Evolutionary conservation across 2,888 invertebrate species (phyloP).

Genomic region (Sinopyrophorus schimmeli): DNA sequence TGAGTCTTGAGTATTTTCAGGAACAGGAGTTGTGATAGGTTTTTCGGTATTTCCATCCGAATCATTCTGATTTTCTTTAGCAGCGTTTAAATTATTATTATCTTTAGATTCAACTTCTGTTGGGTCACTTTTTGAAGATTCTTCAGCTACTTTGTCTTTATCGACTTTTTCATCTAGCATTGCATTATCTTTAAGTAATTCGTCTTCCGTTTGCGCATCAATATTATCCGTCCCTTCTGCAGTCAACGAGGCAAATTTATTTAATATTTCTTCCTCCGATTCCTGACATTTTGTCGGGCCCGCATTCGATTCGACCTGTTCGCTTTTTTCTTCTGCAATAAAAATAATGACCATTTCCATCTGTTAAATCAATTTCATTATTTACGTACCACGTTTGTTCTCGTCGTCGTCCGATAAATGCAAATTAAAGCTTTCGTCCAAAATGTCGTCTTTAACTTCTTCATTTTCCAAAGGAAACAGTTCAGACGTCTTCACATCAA

Average conservation of each 20-base stretch:
- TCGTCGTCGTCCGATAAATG: conserved; percentile 51
- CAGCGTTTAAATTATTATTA: too few relatives aligned
- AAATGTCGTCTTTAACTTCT: conserved; percentile 44
- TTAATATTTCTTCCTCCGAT: conserved; percentile 48
- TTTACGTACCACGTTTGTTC: conserved; percentile 21
- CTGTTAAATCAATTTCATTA: too few relatives aligned
- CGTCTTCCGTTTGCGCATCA: conserved; percentile 18
- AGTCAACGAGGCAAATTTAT: conserved; percentile 41
- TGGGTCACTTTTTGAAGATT: too few relatives aligned
- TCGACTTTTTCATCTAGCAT: not conserved
- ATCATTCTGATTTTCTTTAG: too few relatives aligned
- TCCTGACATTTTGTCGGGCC: conserved; percentile 33
- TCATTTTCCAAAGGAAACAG: conserved; percentile 7
- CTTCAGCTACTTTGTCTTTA: too few relatives aligned
- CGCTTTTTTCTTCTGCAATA: too few relatives aligned
- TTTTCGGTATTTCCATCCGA: too few relatives aligned
- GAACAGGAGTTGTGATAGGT: too few relatives aligned
- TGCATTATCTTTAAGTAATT: conserved; percentile 7
- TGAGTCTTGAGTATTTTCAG: too few relatives aligned
- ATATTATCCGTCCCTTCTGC: conserved; percentile 17
- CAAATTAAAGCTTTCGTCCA: conserved; percentile 48
- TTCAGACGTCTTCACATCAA: conserved; percentile 5
- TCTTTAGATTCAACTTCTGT: too few relatives aligned
- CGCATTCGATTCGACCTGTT: not conserved
- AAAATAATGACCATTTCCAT: too few relatives aligned